phyloP scores from a whole-genome alignment of 1,140 invertebrate genomes.

The Procambarus clarkii region DNA sequence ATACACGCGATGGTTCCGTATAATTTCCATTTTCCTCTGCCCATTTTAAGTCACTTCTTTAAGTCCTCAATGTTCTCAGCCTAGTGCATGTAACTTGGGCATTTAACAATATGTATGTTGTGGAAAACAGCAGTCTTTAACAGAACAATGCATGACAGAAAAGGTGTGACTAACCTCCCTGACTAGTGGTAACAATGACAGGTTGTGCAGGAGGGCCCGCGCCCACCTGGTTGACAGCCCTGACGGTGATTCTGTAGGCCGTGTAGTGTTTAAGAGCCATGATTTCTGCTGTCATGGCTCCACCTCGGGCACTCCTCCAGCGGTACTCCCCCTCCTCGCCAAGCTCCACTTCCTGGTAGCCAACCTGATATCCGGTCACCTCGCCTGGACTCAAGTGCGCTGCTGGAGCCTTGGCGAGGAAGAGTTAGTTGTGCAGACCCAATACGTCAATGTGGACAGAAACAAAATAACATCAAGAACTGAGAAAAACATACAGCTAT shows the following conservation, averaged over 20 bases:
- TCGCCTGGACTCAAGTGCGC: constrained; percentile 74
- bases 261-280: constrained; percentile 75
- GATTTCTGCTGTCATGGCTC: constrained; percentile 44
- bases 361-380: constrained; percentile 75
- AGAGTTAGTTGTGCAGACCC: too few species aligned
- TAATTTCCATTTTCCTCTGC: too few species aligned
- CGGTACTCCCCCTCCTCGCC: constrained; percentile 72
- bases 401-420: constrained; percentile 43
- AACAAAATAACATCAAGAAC: too few species aligned
- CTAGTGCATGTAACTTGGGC: too few species aligned
- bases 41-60: too few species aligned
- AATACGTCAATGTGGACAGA: too few species aligned
- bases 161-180: constrained; percentile 53
- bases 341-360: constrained; percentile 67
- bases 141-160: too few species aligned
- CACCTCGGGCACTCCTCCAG: constrained; percentile 73
- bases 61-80: too few species aligned
- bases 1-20: too few species aligned
- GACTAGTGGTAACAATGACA: constrained; percentile 60
- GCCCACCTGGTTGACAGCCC: constrained; percentile 75
- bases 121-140: too few species aligned
- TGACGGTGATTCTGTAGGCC: constrained; percentile 76
- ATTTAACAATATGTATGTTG: too few species aligned
- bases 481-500: too few species aligned
- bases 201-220: constrained; percentile 73